These are phyloP conservation scores for Saguinus midas DNA, from an alignment of 2,113 vertebrate species.

Conservation along the genomic window DNA sequence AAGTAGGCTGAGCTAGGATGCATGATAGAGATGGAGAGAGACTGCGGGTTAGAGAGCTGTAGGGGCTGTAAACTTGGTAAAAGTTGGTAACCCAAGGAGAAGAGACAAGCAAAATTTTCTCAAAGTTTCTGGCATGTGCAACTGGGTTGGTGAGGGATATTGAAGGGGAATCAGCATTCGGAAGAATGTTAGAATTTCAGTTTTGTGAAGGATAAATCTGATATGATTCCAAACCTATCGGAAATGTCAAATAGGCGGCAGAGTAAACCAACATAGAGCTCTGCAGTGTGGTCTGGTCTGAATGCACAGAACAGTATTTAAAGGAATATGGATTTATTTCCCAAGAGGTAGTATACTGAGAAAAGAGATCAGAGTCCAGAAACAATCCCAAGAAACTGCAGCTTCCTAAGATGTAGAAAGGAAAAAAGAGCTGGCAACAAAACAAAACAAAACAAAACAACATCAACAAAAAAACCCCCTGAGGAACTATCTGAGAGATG, in stretches of 20 bases:
- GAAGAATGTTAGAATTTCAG: not conserved
- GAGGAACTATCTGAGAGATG: not conserved
- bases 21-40: not conserved
- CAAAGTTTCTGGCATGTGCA: not conserved
- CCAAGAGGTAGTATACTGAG: not conserved
- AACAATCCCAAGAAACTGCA: not conserved
- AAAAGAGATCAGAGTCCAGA: not conserved
- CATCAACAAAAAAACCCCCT: too few relatives aligned
- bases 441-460: too few relatives aligned
- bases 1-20: not conserved
- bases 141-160: not conserved
- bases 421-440: not conserved
- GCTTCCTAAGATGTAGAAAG: not conserved
- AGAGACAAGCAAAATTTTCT: not conserved
- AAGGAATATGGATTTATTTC: too few relatives aligned
- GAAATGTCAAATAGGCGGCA: accelerated
- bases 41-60: not conserved
- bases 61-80: not conserved
- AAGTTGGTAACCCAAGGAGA: not conserved
- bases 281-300: not conserved
- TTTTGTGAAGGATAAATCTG: not conserved
- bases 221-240: not conserved
- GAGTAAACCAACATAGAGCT: too few relatives aligned
- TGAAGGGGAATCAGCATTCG: not conserved
- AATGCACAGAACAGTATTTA: too few relatives aligned